These are phyloP conservation scores for Taenioides sp. DNA, from an alignment of 2,797 vertebrate genomes.

Conservation along the genomic window DNA sequence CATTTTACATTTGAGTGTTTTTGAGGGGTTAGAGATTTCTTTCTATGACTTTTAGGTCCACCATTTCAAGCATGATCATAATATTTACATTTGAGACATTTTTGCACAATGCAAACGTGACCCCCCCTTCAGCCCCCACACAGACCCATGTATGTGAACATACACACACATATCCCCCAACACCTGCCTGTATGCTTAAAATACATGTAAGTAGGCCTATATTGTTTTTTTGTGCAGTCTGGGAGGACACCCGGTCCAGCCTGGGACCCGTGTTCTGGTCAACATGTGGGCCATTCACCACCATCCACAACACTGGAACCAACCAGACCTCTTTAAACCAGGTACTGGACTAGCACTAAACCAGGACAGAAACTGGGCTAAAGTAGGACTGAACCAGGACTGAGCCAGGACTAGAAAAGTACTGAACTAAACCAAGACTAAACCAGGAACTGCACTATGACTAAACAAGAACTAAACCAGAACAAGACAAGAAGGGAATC, in stretches of 20 bases:
- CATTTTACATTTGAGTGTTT: no score
- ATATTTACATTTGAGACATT: no score
- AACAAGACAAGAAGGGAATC: neutral
- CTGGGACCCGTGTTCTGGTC: slow-evolving; percentile 77
- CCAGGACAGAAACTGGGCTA: neutral
- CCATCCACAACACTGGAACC: slow-evolving; percentile 74
- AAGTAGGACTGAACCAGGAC: neutral
- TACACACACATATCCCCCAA: no score
- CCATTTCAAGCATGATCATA: no score
- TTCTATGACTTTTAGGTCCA: no score
- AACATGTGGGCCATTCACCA: slow-evolving; percentile 85
- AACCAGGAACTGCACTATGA: neutral
- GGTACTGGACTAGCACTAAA: slow-evolving; percentile 46
- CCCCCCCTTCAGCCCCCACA: no score
- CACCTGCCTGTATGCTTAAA: no score
- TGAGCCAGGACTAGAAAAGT: neutral
- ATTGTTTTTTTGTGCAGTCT: slow-evolving; percentile 54
- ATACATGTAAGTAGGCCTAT: no score
- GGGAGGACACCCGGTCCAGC: slow-evolving; percentile 61
- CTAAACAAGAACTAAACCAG: neutral
- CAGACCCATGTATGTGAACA: no score
- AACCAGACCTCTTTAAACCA: slow-evolving; percentile 74
- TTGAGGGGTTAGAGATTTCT: no score
- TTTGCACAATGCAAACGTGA: no score
- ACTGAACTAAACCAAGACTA: neutral